Percentiles rank a stretch among this genome's conserved stretches.
Evolutionary conservation across 2,797 vertebrate genomes (phyloP).

Genomic region (Zenarchopterus dispar): DNA sequence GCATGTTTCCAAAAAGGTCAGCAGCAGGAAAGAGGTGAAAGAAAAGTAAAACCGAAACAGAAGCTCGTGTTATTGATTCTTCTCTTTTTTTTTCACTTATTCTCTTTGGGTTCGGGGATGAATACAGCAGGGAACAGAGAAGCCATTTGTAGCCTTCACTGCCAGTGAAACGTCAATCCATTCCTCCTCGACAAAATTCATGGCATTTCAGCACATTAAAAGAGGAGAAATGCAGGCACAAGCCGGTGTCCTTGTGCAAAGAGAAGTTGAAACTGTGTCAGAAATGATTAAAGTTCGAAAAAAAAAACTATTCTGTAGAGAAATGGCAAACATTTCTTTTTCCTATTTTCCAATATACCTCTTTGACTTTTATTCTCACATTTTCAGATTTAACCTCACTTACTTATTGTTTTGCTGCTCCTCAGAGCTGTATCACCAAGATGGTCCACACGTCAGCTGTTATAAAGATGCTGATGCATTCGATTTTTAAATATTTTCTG

Average conservation of each 20-base stretch:
- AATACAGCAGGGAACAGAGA: slow-evolving; percentile 18
- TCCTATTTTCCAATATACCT: slow-evolving; percentile 55
- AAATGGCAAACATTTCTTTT: slow-evolving; percentile 48
- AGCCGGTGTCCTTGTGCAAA: slow-evolving; percentile 68
- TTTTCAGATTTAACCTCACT: slow-evolving; percentile 28
- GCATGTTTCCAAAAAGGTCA: slow-evolving; percentile 74
- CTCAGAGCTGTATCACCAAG: slow-evolving; percentile 7
- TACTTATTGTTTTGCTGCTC: neutral
- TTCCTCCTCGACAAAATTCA: slow-evolving; percentile 71
- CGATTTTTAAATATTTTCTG: neutral
- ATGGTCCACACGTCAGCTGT: neutral
- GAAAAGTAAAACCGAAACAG: slow-evolving; percentile 54
- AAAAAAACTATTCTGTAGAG: slow-evolving; percentile 62
- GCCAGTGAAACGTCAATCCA: slow-evolving; percentile 67
- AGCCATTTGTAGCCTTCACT: slow-evolving; percentile 73
- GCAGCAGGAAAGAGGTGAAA: slow-evolving; percentile 40
- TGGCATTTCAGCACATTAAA: slow-evolving; percentile 68
- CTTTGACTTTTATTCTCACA: slow-evolving; percentile 48
- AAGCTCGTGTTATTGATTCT: slow-evolving; percentile 71
- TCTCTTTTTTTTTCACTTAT: no score
- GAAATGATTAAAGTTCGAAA: slow-evolving; percentile 73
- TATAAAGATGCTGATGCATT: neutral
- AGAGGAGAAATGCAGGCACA: slow-evolving; percentile 41
- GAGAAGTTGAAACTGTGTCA: slow-evolving; percentile 74
- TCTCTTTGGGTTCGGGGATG: neutral